Base-by-base conservation (phyloP, 2,888 invertebrate genomes). In the Eupeodes luniger region DNA sequence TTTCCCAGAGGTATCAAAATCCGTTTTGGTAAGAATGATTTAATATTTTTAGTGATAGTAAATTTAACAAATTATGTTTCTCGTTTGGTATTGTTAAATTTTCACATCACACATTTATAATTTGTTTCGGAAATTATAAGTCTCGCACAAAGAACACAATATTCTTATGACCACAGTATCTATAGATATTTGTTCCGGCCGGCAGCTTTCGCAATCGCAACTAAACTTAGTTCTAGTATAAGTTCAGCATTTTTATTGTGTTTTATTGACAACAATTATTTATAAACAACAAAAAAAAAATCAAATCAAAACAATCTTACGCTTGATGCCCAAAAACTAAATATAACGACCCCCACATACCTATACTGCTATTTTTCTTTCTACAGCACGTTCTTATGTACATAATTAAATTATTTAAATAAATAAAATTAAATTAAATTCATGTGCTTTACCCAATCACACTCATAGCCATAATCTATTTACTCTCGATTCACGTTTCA, bases 401-500 rank as follows among this genome's bases (percentile, higher is more conserved):
- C 11, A 59, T 44, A 19, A 27, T 40, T 9, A 53, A 2, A 9
- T 55, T 51, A 5, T 67, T 34, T 70, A 57, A 59, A 47, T 36
- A 59, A 47, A 72, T 10, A 47, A 34, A 59, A 27, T 27, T 27
- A 34, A 47, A 62, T 36, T 34, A 3, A 36, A 55, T 19, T 70
- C 70, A 40, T 55, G 40, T 44, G 55, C 4, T 55, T 70, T 14
- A 72, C 57, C 59, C 14, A 55, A 9, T 7, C 40, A 40, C 40
- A 40, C 40, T 40, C 40, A 40, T 40, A 27, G 27, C 4, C 9
- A 40, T 40, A 59, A 27, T 6, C 34, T 47, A 72, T 72, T 72
- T 49, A 49, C 27, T 72, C 59, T n/a, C 59, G 16, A 59, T 49
- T 47, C 72, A 72, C 72, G 72, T 66, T 16, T 49, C n/a, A 27